Base-by-base conservation (phyloP, 2,797 vertebrate species). In the Propithecus deckenii region DNA sequence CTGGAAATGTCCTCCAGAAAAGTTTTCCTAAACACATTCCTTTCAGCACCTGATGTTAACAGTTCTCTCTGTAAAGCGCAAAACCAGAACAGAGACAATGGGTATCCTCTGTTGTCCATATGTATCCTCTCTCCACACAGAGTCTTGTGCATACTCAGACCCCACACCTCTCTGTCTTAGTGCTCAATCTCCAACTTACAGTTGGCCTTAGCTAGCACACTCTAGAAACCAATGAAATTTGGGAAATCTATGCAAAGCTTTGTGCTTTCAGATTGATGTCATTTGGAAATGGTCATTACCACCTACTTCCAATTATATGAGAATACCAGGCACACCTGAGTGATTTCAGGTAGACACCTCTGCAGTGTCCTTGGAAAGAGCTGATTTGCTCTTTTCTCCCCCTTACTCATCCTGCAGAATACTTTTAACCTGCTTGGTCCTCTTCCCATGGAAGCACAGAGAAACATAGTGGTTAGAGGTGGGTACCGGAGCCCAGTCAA, bases 141-240 rank as follows among this genome's bases (percentile, higher is more conserved):
- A 32, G 38, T 17, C 4, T 14, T 43, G 5, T 17, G 2, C 4
- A 8, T 5, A 61, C 1, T 35, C 3, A 9, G 28, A 7, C 59
- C 2, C 6, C 55, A 85, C 0, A 3, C 20, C 4, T 76, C 41
- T 50, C 28, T 38, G 7, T 9, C 38, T 81, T 69, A 46, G n/a
- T 15, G 10, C 38, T 38, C 76, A 65, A 0, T 50, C 46, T 76
- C 89, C 55, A 86, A 38, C 59, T 57, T 94, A 30, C 75, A 63
- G n/a, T 12, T 79, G 28, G 17, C 23, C 52, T 91, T 72, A 81
- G 17, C 18, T 69, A n/a, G 23, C 69, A 72, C 61, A 81, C 52
- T 52, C 18, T 76, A 94, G 48, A 89, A 92, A 69, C 28, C 20
- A 96, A 17, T n/a, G 32, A 76, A 86, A 94, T 86, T 30, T 79